Conservation (phyloP, 1,140 invertebrate species). For the Drosophila nebulosa region DNA sequence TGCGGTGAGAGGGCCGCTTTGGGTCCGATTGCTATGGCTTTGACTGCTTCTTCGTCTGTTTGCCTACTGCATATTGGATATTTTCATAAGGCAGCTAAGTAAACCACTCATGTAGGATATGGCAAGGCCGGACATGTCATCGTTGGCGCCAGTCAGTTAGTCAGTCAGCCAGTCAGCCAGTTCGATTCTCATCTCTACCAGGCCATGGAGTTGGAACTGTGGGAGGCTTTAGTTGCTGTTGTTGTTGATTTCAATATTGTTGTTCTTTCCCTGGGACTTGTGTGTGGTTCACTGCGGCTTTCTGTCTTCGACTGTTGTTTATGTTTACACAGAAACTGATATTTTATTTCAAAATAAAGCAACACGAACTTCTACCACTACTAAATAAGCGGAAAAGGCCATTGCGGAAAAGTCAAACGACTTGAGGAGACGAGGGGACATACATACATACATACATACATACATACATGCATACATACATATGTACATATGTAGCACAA, state of each 20-base stretch:
- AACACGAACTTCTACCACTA: constrained; percentile 37
- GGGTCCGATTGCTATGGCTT: constrained; percentile 23
- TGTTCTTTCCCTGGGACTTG: constrained; percentile 47
- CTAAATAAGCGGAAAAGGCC: constrained; percentile 14
- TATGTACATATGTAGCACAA: no score
- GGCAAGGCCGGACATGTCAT: constrained; percentile 75
- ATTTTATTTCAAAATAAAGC: constrained; percentile 81
- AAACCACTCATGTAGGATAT: constrained; percentile 81
- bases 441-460: no score
- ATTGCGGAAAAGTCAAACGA: constrained; percentile 28
- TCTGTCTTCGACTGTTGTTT: constrained; percentile 40
- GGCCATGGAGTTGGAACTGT: neutral
- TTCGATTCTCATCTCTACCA: neutral
- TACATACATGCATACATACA: no score
- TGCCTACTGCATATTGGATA: constrained; percentile 72
- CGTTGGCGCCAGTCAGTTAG: constrained; percentile 76
- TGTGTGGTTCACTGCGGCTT: constrained; percentile 35
- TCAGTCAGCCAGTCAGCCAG: constrained; percentile 19
- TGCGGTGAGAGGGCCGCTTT: constrained; percentile 42
- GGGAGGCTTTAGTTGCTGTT: constrained; percentile 15
- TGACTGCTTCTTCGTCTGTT: constrained; percentile 40
- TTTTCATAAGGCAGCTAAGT: constrained; percentile 81
- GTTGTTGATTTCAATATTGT: constrained; percentile 23
- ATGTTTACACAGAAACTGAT: constrained; percentile 81
- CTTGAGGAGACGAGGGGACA: neutral